A percentile compares a stretch with the other conserved stretches of the same genome.
Evolutionary conservation across 2,888 invertebrate species (phyloP).

Genomic region (Polietes domitor): DNA sequence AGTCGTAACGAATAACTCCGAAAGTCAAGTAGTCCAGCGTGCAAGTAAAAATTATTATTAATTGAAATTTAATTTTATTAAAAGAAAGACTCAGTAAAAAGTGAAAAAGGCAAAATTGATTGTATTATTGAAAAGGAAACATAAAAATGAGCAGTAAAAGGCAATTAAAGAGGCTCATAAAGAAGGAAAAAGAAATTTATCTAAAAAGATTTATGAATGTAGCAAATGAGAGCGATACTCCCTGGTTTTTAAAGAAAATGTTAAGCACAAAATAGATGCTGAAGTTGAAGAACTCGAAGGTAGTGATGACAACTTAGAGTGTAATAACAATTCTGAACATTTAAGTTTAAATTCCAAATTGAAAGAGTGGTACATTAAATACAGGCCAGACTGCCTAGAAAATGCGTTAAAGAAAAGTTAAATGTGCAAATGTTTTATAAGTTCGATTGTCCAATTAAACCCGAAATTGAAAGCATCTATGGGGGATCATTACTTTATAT

Average conservation of each 20-base stretch:
- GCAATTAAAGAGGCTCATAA: not conserved
- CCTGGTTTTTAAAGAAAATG: not conserved
- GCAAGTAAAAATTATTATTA: no score
- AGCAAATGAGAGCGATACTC: not conserved
- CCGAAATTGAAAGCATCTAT: constrained; percentile 40
- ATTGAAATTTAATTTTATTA: no score
- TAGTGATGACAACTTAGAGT: no score
- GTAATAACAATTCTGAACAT: constrained; percentile 22
- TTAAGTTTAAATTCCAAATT: constrained; percentile 34
- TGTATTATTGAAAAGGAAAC: no score
- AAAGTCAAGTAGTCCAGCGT: no score
- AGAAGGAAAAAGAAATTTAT: constrained; percentile 5
- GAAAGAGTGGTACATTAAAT: constrained; percentile 28
- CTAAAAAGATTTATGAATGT: not conserved
- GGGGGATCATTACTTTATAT: constrained; percentile 40
- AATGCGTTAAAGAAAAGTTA: constrained; percentile 37
- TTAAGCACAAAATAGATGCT: not conserved
- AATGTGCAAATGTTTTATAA: constrained; percentile 32
- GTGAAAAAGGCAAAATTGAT: no score
- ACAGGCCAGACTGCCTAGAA: constrained; percentile 34
- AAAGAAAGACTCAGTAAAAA: no score
- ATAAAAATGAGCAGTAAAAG: constrained; percentile 12
- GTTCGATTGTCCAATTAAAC: constrained; percentile 22
- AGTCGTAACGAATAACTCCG: no score
- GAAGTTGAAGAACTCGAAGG: not conserved